A percentile compares a stretch with the other conserved stretches of the same genome.
Conservation (phyloP, 2,797 vertebrate species). For the Phylloscopus collybita region DNA sequence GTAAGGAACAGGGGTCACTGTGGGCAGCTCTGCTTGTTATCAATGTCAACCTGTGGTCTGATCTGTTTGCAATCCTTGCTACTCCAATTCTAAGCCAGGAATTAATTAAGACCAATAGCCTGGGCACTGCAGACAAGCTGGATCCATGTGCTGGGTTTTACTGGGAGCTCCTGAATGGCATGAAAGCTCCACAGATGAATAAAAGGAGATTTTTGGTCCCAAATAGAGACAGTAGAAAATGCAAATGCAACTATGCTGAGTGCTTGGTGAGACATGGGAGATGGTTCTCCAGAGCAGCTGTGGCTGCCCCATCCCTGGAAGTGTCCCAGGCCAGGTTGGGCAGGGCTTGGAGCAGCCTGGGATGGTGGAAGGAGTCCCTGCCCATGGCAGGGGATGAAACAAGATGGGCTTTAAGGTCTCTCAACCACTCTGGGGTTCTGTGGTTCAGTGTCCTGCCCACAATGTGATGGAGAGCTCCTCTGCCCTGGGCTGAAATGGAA, state of each 20-base stretch:
- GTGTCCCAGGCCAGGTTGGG: not conserved
- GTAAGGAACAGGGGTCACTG: not conserved
- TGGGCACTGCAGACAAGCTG: not conserved
- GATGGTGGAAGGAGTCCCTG: fast-evolving
- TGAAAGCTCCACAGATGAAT: not conserved
- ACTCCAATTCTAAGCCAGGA: not conserved
- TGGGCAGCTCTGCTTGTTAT: not conserved
- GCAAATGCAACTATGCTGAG: fast-evolving
- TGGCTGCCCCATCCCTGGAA: not conserved
- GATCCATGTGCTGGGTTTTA: not conserved
- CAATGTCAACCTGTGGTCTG: not conserved
- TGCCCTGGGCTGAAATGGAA: not conserved
- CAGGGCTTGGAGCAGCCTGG: not conserved
- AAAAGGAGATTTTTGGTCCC: not conserved
- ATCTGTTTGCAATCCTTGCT: not conserved
- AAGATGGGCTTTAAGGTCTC: not conserved
- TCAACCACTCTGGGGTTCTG: not conserved
- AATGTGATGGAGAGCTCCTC: not conserved
- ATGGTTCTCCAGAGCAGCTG: not conserved
- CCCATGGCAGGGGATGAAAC: not conserved
- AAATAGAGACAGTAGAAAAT: not conserved
- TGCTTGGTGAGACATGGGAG: not conserved
- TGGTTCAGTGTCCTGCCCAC: fast-evolving
- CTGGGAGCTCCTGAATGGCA: not conserved
- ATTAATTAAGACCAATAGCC: not conserved